A percentile compares a stretch with the other conserved stretches of the same genome.
These are phyloP conservation scores for Eupithecia insigniata DNA, from an alignment of 2,888 invertebrate species.

Conservation along the genomic window DNA sequence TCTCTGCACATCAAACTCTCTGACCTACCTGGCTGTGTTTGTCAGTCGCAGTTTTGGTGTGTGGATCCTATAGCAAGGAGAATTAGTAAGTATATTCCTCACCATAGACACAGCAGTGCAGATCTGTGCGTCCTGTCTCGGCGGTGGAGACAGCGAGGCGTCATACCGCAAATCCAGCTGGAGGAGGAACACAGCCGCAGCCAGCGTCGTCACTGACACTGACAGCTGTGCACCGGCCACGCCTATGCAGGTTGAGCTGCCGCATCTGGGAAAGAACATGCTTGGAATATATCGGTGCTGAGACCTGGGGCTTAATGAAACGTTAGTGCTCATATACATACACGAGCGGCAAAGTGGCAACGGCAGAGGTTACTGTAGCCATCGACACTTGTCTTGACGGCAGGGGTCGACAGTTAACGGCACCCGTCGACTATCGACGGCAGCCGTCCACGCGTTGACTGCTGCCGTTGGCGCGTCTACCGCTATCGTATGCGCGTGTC, in stretches of 20 bases:
- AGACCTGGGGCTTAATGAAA: neutral
- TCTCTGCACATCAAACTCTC: neutral
- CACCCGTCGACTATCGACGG: no score
- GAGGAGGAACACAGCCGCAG: slow-evolving; percentile 74
- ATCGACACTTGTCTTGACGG: no score
- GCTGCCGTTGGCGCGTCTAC: no score
- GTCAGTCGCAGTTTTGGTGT: no score
- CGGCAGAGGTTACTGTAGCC: no score
- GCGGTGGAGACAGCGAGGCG: slow-evolving; percentile 72
- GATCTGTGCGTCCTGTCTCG: slow-evolving; percentile 71
- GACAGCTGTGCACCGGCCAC: slow-evolving; percentile 78
- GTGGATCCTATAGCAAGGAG: no score
- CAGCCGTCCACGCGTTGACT: no score
- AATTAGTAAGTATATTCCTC: slow-evolving; percentile 19
- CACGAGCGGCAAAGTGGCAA: no score
- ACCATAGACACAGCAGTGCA: slow-evolving; percentile 81
- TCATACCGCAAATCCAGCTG: slow-evolving; percentile 74
- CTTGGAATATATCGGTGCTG: neutral
- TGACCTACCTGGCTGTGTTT: no score
- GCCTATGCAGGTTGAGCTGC: slow-evolving; percentile 75
- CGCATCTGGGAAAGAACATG: slow-evolving; percentile 58
- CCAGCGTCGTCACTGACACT: slow-evolving; percentile 74
- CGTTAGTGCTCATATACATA: no score
- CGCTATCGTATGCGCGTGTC: no score
- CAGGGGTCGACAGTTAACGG: no score